Evolutionary conservation across 2,888 invertebrate genomes (phyloP).

Genomic region (Germaria angustata): DNA sequence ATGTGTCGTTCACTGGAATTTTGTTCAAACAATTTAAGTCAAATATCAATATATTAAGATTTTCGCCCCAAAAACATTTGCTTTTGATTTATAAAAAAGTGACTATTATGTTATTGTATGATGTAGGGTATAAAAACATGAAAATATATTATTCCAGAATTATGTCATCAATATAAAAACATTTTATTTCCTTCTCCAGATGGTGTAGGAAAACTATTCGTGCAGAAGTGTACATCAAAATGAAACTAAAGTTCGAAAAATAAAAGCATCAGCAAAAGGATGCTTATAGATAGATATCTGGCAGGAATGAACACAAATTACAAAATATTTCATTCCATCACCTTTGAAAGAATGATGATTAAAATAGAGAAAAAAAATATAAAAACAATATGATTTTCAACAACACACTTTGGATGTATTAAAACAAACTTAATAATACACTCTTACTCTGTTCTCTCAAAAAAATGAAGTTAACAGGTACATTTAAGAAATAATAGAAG

Average conservation of each 20-base stretch:
- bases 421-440: background rate
- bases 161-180: too few species aligned
- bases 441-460: background rate
- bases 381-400: slow-evolving; percentile 13
- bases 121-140: too few species aligned
- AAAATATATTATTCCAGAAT: too few species aligned
- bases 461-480: slow-evolving; percentile 49
- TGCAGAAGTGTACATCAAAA: background rate
- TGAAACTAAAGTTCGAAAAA: too few species aligned
- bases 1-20: too few species aligned
- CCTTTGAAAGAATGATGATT: slow-evolving; percentile 18
- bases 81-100: too few species aligned
- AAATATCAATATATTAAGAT: too few species aligned
- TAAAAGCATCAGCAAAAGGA: background rate
- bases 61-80: too few species aligned
- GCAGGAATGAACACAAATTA: background rate
- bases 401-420: background rate
- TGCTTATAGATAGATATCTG: background rate
- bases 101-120: too few species aligned
- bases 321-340: slow-evolving; percentile 6
- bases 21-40: too few species aligned
- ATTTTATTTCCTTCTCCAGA: too few species aligned
- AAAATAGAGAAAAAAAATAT: slow-evolving; percentile 4
- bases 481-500: slow-evolving; percentile 16
- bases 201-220: background rate